Conservation (phyloP, 2,113 vertebrate species). For the Dicrurus megarhynchus region DNA sequence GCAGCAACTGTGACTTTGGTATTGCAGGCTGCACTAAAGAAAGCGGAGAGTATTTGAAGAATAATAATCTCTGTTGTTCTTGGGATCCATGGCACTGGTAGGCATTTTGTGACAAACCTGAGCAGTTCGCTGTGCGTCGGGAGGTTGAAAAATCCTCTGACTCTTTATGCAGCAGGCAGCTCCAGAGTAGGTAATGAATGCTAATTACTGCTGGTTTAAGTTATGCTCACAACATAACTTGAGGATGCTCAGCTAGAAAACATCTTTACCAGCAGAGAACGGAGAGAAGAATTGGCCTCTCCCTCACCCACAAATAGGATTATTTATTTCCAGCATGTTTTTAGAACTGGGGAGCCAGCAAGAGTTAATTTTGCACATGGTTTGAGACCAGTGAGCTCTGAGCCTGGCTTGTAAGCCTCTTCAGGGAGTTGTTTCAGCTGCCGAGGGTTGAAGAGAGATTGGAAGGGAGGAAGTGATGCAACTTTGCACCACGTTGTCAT, state of each 20-base stretch:
- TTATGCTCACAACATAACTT: neutral
- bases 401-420: neutral
- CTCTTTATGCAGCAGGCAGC: neutral
- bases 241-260: neutral
- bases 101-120: neutral
- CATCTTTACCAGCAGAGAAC: neutral
- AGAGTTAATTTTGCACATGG: neutral
- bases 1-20: rapidly evolving
- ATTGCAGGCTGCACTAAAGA: neutral
- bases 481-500: neutral
- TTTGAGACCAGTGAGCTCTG: neutral
- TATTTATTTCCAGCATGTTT: neutral
- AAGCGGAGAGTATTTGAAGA: rapidly evolving
- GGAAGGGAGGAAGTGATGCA: neutral
- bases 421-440: neutral
- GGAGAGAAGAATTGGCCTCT: neutral
- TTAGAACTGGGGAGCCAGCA: neutral
- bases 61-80: neutral
- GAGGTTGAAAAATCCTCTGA: neutral
- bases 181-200: neutral
- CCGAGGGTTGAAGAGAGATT: neutral
- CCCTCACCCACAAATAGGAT: too few relatives aligned
- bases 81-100: rapidly evolving
- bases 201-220: neutral
- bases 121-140: neutral